Percentiles rank a stretch among this genome's conserved stretches.
These are phyloP conservation scores for Alfaro cultratus DNA, from an alignment of 2,797 vertebrate genomes.

Conservation along the genomic window DNA sequence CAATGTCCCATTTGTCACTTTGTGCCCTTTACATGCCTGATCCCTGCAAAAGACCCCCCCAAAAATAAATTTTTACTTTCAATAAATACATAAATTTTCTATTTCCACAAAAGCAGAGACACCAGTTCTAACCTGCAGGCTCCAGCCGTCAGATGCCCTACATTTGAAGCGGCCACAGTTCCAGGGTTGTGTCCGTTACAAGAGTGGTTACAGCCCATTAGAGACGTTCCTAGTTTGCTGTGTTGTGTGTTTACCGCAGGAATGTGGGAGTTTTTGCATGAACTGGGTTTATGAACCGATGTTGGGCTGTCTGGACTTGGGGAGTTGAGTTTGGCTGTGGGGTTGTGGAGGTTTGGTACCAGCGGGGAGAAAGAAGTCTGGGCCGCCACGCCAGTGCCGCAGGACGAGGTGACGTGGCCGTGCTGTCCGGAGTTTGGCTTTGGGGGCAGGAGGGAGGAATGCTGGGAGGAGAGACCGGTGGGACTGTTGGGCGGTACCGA, in stretches of 20 bases:
- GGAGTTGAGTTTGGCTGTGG: constrained; percentile 79
- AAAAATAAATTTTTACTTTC: neutral
- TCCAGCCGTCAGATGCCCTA: constrained; percentile 85
- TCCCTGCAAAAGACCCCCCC: constrained; percentile 81
- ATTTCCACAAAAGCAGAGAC: neutral
- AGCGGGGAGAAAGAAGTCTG: constrained; percentile 85
- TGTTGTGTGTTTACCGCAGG: constrained; percentile 89
- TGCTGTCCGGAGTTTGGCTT: constrained; percentile 87
- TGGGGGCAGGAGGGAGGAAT: constrained; percentile 85
- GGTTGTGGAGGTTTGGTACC: constrained; percentile 79
- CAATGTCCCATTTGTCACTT: constrained; percentile 90
- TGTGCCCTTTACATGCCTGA: constrained; percentile 95
- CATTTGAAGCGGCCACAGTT: constrained; percentile 81
- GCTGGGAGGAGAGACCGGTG: constrained; percentile 92
- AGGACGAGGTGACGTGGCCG: constrained; percentile 82
- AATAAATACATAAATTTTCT: constrained; percentile 4
- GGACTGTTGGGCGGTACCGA: constrained; percentile 98
- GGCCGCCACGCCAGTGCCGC: constrained; percentile 73
- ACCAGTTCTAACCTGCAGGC: constrained; percentile 86
- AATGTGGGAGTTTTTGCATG: constrained; percentile 92
- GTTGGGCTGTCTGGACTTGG: constrained; percentile 82
- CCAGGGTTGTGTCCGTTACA: constrained; percentile 93
- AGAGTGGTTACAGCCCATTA: constrained; percentile 90
- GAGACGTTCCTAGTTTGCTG: constrained; percentile 86
- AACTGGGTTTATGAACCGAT: constrained; percentile 83